Evolutionary conservation across 2,113 vertebrate genomes (phyloP), one percentile per base, ranked within the genome.

Genomic region (Silurus glanis): DNA sequence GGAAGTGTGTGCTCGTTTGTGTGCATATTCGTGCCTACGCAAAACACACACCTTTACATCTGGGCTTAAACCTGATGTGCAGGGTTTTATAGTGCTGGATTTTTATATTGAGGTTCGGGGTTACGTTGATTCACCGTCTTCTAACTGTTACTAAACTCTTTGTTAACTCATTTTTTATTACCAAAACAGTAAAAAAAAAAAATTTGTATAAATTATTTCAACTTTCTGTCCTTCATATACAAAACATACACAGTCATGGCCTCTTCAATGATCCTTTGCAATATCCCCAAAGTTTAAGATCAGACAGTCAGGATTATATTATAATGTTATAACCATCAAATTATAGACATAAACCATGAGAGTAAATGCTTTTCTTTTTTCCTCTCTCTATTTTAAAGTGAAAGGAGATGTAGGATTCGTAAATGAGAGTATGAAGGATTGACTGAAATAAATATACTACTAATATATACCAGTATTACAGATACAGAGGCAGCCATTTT

Each of bases 141-240:
- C 23, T 55, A 78, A 56, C 12, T 55, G 17, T 47, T 47, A 61
- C 9, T 28, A 45, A 80, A 61, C 51, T 28, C 28, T 61, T 21
- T 61, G 76, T 61, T 78, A 78, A 55, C 51, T 16, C 51, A 16
- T 6, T 55, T 80, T 80, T 80, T 80, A 61, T 61, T 80, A 80
- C 17, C 7, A 2, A 80, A 61, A 59, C 56, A 37, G 17, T 37
- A 7, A 25, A 55, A n/a, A n/a, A 72, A 51, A 14, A 28, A 28
- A 13, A 28, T 80, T 80, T 80, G n/a, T 80, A 80, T 59, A 6
- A 59, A 59, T 21, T 59, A 80, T 58, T 19, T 59, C 55, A 58
- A 55, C 55, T 37, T 59, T 28, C 76, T 58, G 76, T 80, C 76
- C 25, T 58, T 58, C 75, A 2, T 79, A 12, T 37, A 59, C 25